phyloP scores from a whole-genome alignment of 92 coral and sea anemone species.

The Heliopora coerulea region DNA sequence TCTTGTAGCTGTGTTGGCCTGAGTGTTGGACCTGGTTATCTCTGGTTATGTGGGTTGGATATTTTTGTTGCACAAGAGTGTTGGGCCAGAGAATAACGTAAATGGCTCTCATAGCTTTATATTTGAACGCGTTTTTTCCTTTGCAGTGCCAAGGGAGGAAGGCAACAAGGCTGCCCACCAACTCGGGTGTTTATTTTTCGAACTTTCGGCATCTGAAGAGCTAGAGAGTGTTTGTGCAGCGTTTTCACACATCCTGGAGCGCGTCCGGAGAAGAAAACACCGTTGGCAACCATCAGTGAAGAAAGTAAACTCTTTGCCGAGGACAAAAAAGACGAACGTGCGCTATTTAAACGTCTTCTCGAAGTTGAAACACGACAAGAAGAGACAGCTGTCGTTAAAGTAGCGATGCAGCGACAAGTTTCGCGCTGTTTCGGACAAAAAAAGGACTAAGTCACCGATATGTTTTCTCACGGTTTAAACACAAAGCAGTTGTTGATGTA shows the following conservation, averaged over 20 bases:
- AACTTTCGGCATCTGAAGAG: slow-evolving; percentile 95
- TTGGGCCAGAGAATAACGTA: neutral
- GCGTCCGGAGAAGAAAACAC: slow-evolving; percentile 17
- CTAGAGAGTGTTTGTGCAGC: slow-evolving; percentile 86
- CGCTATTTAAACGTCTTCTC: slow-evolving; percentile 38
- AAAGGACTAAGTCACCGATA: neutral
- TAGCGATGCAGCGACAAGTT: neutral
- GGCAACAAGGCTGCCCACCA: slow-evolving; percentile 91
- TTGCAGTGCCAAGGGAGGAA: slow-evolving; percentile 77
- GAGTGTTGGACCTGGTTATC: neutral
- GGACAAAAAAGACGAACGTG: slow-evolving; percentile 42
- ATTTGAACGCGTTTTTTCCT: too few relatives aligned
- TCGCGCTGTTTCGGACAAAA: neutral
- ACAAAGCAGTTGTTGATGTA: too few relatives aligned
- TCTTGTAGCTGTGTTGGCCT: neutral
- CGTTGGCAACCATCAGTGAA: slow-evolving; percentile 39
- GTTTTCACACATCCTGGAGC: slow-evolving; percentile 36
- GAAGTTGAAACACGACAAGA: slow-evolving; percentile 42
- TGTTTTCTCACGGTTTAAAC: too few relatives aligned
- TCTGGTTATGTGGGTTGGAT: neutral
- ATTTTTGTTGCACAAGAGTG: neutral
- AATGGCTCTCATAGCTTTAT: too few relatives aligned
- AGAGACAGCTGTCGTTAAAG: slow-evolving; percentile 35
- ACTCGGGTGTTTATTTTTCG: slow-evolving; percentile 95
- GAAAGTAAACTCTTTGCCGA: slow-evolving; percentile 39